These are phyloP conservation scores for Prunella fulvescens DNA, from an alignment of 2,113 vertebrate genomes.

Conservation along the genomic window DNA sequence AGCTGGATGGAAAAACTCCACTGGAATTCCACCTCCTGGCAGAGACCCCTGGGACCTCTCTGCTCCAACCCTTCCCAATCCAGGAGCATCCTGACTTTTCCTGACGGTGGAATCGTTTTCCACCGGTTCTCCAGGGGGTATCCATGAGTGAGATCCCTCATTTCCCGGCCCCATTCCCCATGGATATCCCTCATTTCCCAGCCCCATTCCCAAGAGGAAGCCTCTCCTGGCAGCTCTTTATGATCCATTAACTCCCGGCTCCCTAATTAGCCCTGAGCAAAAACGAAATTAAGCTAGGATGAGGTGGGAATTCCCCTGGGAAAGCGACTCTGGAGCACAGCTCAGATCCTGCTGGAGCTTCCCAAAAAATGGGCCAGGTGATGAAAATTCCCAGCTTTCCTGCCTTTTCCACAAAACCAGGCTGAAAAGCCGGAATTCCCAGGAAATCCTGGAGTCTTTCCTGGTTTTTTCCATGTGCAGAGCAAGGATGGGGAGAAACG, in stretches of 20 bases:
- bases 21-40: rapidly evolving
- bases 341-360: not conserved
- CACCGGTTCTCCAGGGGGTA: rapidly evolving
- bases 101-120: rapidly evolving
- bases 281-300: rapidly evolving
- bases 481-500: rapidly evolving
- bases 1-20: not conserved
- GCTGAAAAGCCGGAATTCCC: not conserved
- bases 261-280: not conserved
- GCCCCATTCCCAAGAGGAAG: not conserved
- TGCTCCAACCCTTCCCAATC: not conserved
- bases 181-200: not conserved
- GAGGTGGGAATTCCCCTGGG: not conserved
- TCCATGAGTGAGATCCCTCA: not conserved
- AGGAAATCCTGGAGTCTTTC: not conserved
- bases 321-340: not conserved
- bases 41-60: rapidly evolving
- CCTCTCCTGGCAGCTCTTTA: not conserved
- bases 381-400: not conserved
- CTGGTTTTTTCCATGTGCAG: not conserved
- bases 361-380: not conserved
- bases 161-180: not conserved
- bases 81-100: not conserved
- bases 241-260: not conserved
- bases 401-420: not conserved